A percentile compares a stretch with the other conserved stretches of the same genome.
Evolutionary conservation across 2,888 invertebrate genomes (phyloP).

Genomic region (Sabatieria punctata): DNA sequence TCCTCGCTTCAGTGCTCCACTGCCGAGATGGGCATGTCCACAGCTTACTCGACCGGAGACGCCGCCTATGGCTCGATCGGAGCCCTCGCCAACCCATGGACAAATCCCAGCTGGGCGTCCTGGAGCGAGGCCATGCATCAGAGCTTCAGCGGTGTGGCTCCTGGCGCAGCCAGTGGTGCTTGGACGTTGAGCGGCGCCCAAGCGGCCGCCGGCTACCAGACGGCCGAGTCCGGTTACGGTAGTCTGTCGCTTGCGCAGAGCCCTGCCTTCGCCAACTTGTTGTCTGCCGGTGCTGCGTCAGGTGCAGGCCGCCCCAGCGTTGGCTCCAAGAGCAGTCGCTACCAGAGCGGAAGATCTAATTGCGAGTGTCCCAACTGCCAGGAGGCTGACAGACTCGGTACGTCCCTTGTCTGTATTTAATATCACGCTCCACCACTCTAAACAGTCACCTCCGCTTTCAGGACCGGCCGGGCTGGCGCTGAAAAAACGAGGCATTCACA

Average conservation of each 20-base stretch:
- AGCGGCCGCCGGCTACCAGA: neutral
- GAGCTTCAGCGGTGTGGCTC: neutral
- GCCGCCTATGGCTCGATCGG: neutral
- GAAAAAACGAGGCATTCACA: conserved; percentile 42
- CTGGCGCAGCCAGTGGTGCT: neutral
- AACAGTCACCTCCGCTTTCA: no score
- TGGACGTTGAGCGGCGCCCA: neutral
- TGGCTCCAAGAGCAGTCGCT: conserved; percentile 33
- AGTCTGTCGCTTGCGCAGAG: neutral
- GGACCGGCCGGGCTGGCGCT: conserved; percentile 9
- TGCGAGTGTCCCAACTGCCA: conserved; percentile 99
- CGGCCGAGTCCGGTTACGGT: neutral
- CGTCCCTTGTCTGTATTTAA: no score
- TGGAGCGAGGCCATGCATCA: neutral
- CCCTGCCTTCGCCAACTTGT: neutral
- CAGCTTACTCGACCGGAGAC: neutral
- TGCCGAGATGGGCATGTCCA: neutral
- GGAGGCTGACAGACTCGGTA: conserved; percentile 83
- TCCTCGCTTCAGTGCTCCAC: no score
- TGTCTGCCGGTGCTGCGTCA: no score
- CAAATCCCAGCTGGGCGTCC: neutral
- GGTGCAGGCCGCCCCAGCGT: conserved; percentile 31
- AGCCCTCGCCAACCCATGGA: neutral
- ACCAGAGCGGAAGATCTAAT: conserved; percentile 38
- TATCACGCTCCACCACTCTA: no score